Conservation (phyloP, 1,140 invertebrate genomes). For the Drosophila trapezifrons region DNA sequence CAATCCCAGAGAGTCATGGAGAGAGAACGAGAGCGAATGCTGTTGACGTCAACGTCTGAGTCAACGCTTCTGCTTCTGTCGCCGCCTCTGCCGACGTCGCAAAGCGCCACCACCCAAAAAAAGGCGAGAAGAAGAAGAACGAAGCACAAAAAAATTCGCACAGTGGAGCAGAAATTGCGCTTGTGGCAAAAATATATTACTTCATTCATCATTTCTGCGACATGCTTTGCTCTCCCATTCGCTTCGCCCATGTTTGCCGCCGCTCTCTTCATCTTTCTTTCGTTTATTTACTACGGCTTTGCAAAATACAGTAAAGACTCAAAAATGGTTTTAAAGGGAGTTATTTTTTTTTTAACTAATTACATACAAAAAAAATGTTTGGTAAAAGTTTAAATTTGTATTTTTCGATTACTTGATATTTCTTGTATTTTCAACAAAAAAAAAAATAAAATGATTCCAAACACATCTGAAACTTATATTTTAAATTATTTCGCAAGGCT, state of each 20-base stretch:
- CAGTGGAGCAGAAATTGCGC: slow-evolving; percentile 58
- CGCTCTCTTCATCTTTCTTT: slow-evolving; percentile 1
- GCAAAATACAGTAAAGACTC: slow-evolving; percentile 9
- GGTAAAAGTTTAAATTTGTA: too few species aligned
- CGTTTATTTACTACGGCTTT: background rate
- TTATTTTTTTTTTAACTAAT: background rate
- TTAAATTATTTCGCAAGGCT: background rate
- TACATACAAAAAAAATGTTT: background rate
- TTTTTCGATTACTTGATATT: too few species aligned
- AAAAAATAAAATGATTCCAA: background rate
- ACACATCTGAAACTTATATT: background rate
- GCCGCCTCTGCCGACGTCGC: slow-evolving; percentile 21
- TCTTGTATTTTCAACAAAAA: background rate
- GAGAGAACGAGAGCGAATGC: slow-evolving; percentile 39
- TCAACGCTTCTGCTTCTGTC: slow-evolving; percentile 42
- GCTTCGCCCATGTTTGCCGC: slow-evolving; percentile 21
- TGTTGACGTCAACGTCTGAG: slow-evolving; percentile 65
- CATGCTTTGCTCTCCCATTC: slow-evolving; percentile 19
- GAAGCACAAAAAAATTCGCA: slow-evolving; percentile 56
- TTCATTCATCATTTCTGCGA: slow-evolving; percentile 61
- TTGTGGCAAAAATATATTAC: slow-evolving; percentile 52
- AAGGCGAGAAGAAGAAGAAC: slow-evolving; percentile 41
- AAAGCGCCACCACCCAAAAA: slow-evolving; percentile 74
- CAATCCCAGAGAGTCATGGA: background rate
- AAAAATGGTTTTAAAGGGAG: background rate